Base-by-base conservation (phyloP, 2,113 vertebrate species). In the Bothrops jararaca region DNA sequence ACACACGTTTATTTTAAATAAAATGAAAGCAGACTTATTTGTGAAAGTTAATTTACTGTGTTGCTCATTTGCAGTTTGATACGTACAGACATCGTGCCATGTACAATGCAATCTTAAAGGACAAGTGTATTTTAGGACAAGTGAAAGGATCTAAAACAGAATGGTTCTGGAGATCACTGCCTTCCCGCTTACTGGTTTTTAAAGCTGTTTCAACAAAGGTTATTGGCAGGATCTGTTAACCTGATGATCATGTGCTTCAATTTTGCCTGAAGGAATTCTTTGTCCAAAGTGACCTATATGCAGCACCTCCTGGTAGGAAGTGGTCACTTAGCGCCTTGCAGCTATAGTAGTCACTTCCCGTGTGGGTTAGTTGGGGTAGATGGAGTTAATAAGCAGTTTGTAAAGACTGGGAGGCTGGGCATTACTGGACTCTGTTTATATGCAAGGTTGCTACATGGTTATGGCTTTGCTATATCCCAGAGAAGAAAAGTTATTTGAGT, bases 61-160 rank as follows among this genome's bases (percentile, higher is more conserved):
- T 90, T 88, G 94, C 87, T 86, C 56, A 52, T 42, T 54, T 85
- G 4, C 13, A 64, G 87, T 92, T 74, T 89, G 88, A 3, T 29
- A 56, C 8, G 7, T 86, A n/a, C 39, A 50, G 50, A 24, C 85
- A 3, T 45, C 23, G 9, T 34, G 52, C 22, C 10, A 60, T 13
- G 88, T 22, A 86, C 18, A 54, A 94, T 42, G 89, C 86, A 94
- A 60, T n/a, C 85, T 4, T 89, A 87, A 90, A 18, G 52, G 91
- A 92, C 29, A 93, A 92, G 89, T 69, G 89, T 74, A 80, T 39
- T 92, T 13, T 56, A 11, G 57, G 2, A 26, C 29, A 29, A 42
- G 26, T 8, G 13, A 4, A 57, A 3, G 9, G 5, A 23, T 7
- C 3, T 15, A 54, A 89, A 56, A 52, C 15, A 34, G 12, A 52